These are phyloP conservation scores for Reticulitermes lucifugus DNA, from an alignment of 2,888 invertebrate genomes.

Conservation along the genomic window DNA sequence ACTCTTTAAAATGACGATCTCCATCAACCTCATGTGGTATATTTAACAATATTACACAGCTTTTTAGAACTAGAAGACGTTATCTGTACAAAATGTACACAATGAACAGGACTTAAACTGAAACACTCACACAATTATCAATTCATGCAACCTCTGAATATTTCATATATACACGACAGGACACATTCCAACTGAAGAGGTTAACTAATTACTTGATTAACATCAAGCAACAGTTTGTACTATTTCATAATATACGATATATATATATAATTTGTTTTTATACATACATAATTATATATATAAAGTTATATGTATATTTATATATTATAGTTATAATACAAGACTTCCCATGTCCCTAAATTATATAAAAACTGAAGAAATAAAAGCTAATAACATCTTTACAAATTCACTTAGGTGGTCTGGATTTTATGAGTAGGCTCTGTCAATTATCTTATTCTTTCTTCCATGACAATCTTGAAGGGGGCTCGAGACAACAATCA, in stretches of 20 bases:
- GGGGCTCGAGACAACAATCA: constrained; percentile 16
- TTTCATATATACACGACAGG: constrained; percentile 39
- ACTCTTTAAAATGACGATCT: constrained; percentile 40
- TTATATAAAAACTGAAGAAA: constrained; percentile 40
- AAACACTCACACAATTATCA: constrained; percentile 26
- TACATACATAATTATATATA: constrained; percentile 50
- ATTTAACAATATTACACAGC: constrained; percentile 47
- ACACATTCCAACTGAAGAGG: constrained; percentile 38
- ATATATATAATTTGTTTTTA: constrained; percentile 43
- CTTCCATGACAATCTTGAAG: not conserved
- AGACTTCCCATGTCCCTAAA: constrained; percentile 50
- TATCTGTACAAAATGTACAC: constrained; percentile 52
- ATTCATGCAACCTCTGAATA: constrained; percentile 38
- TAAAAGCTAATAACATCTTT: constrained; percentile 41
- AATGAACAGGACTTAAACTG: constrained; percentile 17
- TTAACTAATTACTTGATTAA: constrained; percentile 44
- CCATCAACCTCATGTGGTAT: constrained; percentile 46
- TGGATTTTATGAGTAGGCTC: constrained; percentile 26
- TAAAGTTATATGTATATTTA: constrained; percentile 52
- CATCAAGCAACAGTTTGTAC: constrained; percentile 52
- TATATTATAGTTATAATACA: constrained; percentile 51
- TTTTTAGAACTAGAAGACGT: constrained; percentile 51
- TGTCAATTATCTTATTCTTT: constrained; percentile 14
- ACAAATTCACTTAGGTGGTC: constrained; percentile 42
- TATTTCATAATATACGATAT: constrained; percentile 51